Percentiles rank a stretch among this genome's conserved stretches.
phyloP scores from a whole-genome alignment of 92 coral and sea anemone species.

The Umimayanthus kanabou region DNA sequence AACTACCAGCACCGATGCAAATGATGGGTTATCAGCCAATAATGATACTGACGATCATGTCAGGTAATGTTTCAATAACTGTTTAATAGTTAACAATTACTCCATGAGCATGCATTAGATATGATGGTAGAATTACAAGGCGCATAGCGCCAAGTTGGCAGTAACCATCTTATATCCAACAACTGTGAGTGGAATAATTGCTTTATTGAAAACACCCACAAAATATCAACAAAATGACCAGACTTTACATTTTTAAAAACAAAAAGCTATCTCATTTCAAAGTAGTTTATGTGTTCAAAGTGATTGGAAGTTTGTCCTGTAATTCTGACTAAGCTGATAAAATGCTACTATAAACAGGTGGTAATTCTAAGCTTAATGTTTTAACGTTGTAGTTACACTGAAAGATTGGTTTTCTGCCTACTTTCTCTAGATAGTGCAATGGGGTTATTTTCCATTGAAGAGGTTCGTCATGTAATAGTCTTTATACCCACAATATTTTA shows the following conservation, averaged over 20 bases:
- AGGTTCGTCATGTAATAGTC: constrained; percentile 27
- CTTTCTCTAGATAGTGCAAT: constrained; percentile 33
- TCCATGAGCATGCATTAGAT: constrained; percentile 29
- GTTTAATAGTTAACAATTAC: constrained; percentile 32
- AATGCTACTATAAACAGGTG: constrained; percentile 32
- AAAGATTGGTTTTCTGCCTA: constrained; percentile 22
- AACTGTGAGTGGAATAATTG: background rate
- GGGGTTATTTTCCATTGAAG: constrained; percentile 30
- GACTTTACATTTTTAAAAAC: constrained; percentile 17
- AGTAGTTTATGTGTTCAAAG: constrained; percentile 3
- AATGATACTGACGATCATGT: constrained; percentile 29
- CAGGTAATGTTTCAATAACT: constrained; percentile 26
- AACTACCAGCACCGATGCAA: constrained; percentile 26
- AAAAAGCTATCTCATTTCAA: constrained; percentile 37
- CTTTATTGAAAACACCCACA: constrained; percentile 29
- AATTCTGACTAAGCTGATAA: constrained; percentile 25
- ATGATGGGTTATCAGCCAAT: constrained; percentile 32
- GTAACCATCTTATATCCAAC: constrained; percentile 32
- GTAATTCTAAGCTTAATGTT: constrained; percentile 26
- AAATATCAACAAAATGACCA: constrained; percentile 32
- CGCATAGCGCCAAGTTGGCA: constrained; percentile 26
- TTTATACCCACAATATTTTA: constrained; percentile 12
- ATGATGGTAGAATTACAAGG: constrained; percentile 29
- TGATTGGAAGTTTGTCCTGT: constrained; percentile 10
- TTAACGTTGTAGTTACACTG: constrained; percentile 24